Conservation (phyloP, 2,797 vertebrate species). For the Corythornis leucogaster region DNA sequence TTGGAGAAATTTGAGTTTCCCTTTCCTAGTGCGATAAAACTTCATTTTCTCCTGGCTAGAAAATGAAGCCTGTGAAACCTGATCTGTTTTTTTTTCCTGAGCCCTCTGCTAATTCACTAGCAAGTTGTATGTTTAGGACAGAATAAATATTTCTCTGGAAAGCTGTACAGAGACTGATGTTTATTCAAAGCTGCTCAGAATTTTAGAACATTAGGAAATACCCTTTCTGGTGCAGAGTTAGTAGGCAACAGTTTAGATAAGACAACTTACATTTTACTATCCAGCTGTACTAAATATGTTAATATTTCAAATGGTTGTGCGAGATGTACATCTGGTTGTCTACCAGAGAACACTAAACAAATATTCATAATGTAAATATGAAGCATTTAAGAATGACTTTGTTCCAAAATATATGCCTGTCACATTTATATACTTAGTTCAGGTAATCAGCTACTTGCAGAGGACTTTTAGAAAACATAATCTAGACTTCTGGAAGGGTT, state of each 20-base stretch:
- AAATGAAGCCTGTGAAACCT: background rate
- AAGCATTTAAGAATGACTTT: background rate
- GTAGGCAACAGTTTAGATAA: background rate
- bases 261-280: background rate
- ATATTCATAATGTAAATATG: background rate
- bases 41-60: background rate
- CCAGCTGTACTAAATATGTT: background rate
- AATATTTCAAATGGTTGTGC: background rate
- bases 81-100: background rate
- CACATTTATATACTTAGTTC: background rate
- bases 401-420: background rate
- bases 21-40: background rate
- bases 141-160: conserved; percentile 23
- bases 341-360: background rate
- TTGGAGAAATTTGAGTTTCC: background rate
- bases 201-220: background rate
- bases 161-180: background rate
- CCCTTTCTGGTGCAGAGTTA: background rate
- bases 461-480: background rate
- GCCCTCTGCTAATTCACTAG: conserved; percentile 17
- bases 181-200: background rate
- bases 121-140: background rate
- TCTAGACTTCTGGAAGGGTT: background rate
- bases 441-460: background rate
- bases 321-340: background rate